phyloP scores from a whole-genome alignment of 2,888 invertebrate genomes.

The Oegoconia quadripuncta region DNA sequence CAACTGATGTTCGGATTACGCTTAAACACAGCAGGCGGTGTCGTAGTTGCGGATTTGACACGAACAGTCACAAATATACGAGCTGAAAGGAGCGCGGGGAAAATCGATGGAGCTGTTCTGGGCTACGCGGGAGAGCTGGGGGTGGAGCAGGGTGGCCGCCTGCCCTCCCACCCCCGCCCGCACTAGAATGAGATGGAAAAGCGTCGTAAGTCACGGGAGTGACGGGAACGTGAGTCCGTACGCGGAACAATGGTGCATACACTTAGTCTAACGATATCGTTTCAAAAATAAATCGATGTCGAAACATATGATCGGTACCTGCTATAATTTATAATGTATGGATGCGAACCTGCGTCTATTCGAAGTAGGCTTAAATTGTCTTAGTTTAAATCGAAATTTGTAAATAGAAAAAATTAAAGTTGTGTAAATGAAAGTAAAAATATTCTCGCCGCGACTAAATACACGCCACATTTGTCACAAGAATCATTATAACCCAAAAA shows the following conservation, averaged over 20 bases:
- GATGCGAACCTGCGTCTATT: constrained; percentile 77
- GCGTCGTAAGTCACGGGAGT: constrained; percentile 26
- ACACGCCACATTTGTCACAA: constrained; percentile 43
- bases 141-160: constrained; percentile 21
- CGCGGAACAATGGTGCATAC: constrained; percentile 71
- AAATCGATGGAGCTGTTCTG: constrained; percentile 58
- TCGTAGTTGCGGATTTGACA: constrained; percentile 37
- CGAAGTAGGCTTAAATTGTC: constrained; percentile 77
- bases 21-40: constrained; percentile 27
- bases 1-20: constrained; percentile 43
- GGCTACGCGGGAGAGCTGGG: constrained; percentile 27
- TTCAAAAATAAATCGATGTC: constrained; percentile 54
- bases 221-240: constrained; percentile 40
- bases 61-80: constrained; percentile 16
- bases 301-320: constrained; percentile 74
- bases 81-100: constrained; percentile 36
- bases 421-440: constrained; percentile 54
- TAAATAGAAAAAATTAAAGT: constrained; percentile 67
- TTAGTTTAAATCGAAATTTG: constrained; percentile 77
- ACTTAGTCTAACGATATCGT: constrained; percentile 62
- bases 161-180: constrained; percentile 22
- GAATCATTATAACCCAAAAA: constrained; percentile 42
- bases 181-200: constrained; percentile 23
- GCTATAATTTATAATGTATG: constrained; percentile 73
- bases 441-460: constrained; percentile 48